Evolutionary conservation across 1,140 invertebrate species (phyloP), one percentile per base, ranked within the genome.

Genomic region (Apolygus lucorum): DNA sequence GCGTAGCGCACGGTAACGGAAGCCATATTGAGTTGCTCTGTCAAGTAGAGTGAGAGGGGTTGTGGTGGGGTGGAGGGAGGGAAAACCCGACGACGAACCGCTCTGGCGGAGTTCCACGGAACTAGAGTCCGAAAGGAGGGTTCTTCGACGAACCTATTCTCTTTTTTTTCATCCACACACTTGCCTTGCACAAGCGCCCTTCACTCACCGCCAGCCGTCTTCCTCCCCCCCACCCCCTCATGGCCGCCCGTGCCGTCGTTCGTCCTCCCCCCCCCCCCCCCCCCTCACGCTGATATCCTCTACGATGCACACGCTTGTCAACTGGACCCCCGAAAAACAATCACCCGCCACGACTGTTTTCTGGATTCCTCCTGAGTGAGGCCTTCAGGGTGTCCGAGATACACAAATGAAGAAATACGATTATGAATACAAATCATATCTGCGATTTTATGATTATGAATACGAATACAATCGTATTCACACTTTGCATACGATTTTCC

Each of bases 21-120:
- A 59, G 54, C 54, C 54, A 59, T 59, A 59, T 59, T 59, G 54
- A 59, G 54, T 59, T 59, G 54, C 54, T 59, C 54, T 59, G 54
- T 59, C 54, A 59, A 59, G 54, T 59, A 59, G 22, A 59, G 11
- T 14, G 54, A 59, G 54, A 59, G 54, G 22, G 54, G 4, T 4
- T 21, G 11, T 13, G 11, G 11, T 4, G 54, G 22, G 54, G 54
- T 8, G 22, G 54, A 24, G 11, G 54, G 22, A 21, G 4, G 54
- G 54, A 59, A 21, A 21, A 42, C 4, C 34, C 4, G 17, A 42
- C 34, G 34, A 8, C 4, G 34, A 17, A 42, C 4, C 34, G 34
- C 34, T 42, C 34, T 4, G 34, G 17, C 34, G 34, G 34, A 4
- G 34, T 8, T 4, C 34, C 4, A 4, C 34, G 4, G 34, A 42